These are phyloP conservation scores for Drosophila pseudotalamancana DNA, from an alignment of 2,888 invertebrate species.

Conservation along the genomic window DNA sequence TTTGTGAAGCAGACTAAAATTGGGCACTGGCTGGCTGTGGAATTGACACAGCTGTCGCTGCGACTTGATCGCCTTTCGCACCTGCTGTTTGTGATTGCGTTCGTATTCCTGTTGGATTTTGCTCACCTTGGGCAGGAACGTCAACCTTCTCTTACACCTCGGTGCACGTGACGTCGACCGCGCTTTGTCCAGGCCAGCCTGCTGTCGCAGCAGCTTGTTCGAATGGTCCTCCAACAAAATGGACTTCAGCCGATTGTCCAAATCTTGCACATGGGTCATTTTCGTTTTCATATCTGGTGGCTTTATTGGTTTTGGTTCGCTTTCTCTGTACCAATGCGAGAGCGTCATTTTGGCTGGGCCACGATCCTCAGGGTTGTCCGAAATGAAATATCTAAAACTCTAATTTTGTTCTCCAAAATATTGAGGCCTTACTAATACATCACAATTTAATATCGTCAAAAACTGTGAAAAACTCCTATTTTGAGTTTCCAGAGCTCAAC, in stretches of 20 bases:
- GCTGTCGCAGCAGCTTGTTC: constrained; percentile 41
- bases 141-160: too few relatives aligned
- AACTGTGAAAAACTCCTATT: background rate
- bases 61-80: background rate
- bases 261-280: background rate
- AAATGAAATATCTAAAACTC: background rate
- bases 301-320: background rate
- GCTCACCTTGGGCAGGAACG: constrained; percentile 25
- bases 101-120: constrained; percentile 33
- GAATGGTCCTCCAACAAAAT: constrained; percentile 33
- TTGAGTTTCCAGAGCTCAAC: too few relatives aligned
- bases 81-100: constrained; percentile 1
- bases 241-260: constrained; percentile 26
- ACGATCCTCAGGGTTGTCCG: background rate
- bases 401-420: constrained; percentile 1
- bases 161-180: background rate
- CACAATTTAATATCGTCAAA: background rate
- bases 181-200: constrained; percentile 47
- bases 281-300: constrained; percentile 8
- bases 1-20: constrained; percentile 43
- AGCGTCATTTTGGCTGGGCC: constrained; percentile 26
- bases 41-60: constrained; percentile 6
- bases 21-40: constrained; percentile 46
- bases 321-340: constrained; percentile 25
- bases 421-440: background rate